Evolutionary conservation across 2,797 vertebrate species (phyloP), one percentile per base, ranked within the genome.

Genomic region (Schizopygopsis pylzovi): DNA sequence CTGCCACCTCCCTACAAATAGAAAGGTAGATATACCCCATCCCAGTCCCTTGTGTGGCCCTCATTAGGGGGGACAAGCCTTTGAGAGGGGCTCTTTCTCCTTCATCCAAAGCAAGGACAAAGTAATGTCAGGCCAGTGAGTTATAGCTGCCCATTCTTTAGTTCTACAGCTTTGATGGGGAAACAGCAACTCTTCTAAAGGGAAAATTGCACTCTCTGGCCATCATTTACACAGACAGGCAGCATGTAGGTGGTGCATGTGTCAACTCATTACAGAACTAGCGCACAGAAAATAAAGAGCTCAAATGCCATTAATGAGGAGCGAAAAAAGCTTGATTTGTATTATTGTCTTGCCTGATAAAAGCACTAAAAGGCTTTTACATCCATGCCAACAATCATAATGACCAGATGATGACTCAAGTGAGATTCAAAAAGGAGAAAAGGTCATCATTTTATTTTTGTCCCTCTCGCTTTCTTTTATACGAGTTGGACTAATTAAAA

Each of bases 41-140:
- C n/a, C 25, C 12, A 43, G 41, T 90, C 86, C 90, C 88, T 72
- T n/a, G 22, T 61, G 87, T 59, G 2, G 9, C 13, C 33, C 83
- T 91, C 90, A 89, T 93, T 93, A 92, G 39, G n/a, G n/a, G 8
- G 37, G n/a, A 61, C 20, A 82, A 33, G 2, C 28, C 68, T 89
- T 78, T 91, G 89, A 92, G 87, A 86, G 87, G 83, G 79, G 81
- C 59, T 73, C 33, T 87, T 71, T 87, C 78, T 83, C 49, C 72
- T 90, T 56, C 28, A 80, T 72, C 71, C 68, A 88, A 61, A 81
- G 81, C 79, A 88, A 88, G 83, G 86, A 84, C 85, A 85, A 87
- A 88, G 56, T 68, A 82, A 89, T 76, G 83, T 81, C 78, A 63
- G 59, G 54, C 79, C 49, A 13, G n/a, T 68, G 56, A 90, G 89